Evolutionary conservation across 2,113 vertebrate genomes (phyloP).

Genomic region (Athene noctua): DNA sequence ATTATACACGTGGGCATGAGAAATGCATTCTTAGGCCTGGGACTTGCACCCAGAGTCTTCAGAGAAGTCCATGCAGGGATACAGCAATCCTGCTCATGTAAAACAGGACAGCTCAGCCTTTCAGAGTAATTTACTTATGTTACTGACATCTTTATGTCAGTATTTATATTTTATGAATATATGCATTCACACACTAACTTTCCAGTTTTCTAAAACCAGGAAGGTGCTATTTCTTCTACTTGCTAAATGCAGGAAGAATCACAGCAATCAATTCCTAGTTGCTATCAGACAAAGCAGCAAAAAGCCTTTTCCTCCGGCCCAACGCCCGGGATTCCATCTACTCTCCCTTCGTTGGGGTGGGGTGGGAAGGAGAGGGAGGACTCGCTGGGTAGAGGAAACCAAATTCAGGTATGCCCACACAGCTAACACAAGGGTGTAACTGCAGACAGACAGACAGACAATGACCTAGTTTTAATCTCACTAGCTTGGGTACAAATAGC

Average conservation of each 20-base stretch:
- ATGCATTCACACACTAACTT: accelerated
- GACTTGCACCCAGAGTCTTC: not conserved
- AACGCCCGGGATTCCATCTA: accelerated
- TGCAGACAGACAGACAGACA: not conserved
- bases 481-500: not conserved
- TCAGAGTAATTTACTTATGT: not conserved
- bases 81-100: accelerated
- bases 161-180: not conserved
- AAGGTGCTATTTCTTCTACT: not conserved
- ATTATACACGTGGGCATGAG: not conserved
- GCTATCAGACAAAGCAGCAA: not conserved
- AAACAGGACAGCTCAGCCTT: not conserved
- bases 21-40: not conserved
- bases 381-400: not conserved
- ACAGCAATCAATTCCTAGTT: not conserved
- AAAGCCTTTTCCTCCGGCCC: not conserved
- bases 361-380: not conserved
- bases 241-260: not conserved
- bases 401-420: not conserved
- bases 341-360: not conserved
- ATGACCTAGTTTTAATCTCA: not conserved
- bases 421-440: not conserved
- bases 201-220: not conserved
- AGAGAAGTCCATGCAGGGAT: not conserved
- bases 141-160: too few species aligned